Conservation (phyloP, 2,113 vertebrate species). For the Cephalophus harveyi region DNA sequence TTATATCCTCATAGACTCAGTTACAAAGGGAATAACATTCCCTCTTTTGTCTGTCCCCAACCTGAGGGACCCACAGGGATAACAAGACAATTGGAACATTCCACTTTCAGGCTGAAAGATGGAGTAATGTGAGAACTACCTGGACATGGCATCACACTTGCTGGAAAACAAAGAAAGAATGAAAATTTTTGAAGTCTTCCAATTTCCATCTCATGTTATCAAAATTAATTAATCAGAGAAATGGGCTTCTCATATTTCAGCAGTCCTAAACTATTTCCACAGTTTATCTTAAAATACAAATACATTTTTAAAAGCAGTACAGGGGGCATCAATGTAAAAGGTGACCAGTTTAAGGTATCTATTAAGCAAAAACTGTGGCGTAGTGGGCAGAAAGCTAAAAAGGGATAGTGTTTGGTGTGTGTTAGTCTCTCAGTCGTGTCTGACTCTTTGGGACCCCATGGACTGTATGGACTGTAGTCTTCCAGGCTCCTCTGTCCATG, state of each 20-base stretch:
- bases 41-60: neutral
- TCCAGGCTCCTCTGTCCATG: neutral
- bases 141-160: neutral
- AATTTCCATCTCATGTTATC: neutral
- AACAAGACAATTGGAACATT: neutral
- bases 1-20: neutral
- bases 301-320: neutral
- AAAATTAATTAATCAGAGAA: conserved; percentile 10
- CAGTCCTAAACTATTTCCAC: neutral
- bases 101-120: neutral
- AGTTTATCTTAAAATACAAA: neutral
- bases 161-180: neutral
- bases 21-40: neutral
- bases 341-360: neutral
- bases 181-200: neutral
- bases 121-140: neutral
- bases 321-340: neutral
- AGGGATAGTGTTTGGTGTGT: neutral
- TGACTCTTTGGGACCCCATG: neutral
- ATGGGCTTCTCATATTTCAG: neutral
- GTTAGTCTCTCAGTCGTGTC: neutral
- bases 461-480: neutral
- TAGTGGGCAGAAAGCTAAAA: neutral
- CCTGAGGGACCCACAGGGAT: neutral
- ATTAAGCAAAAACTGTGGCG: neutral